Evolutionary conservation across 2,888 invertebrate genomes (phyloP).

Genomic region (Diogma glabrata): DNA sequence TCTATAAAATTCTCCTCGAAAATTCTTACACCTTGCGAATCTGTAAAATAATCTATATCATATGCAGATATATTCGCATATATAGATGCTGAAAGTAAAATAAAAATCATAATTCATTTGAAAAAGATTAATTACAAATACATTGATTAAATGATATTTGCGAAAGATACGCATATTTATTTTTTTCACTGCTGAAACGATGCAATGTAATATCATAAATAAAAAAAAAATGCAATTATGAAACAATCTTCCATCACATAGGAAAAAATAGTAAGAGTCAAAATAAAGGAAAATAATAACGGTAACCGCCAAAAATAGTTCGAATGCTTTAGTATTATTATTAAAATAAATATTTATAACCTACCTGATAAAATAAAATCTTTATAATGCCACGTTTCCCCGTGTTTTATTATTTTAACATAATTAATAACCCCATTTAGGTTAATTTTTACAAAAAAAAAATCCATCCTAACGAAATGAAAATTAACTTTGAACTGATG

Average conservation of each 20-base stretch:
- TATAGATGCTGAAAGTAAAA: neutral
- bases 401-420: neutral
- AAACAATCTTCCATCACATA: neutral
- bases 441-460: neutral
- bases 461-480: neutral
- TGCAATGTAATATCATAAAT: neutral
- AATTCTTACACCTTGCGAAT: neutral
- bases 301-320: neutral
- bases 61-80: neutral
- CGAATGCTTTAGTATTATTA: neutral
- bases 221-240: neutral
- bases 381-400: neutral
- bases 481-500: no score
- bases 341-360: neutral
- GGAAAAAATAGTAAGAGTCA: constrained; percentile 1
- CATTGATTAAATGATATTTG: neutral
- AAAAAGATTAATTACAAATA: neutral
- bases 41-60: neutral
- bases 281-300: constrained; percentile 1
- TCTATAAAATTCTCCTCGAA: neutral
- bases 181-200: neutral
- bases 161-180: neutral
- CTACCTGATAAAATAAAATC: neutral
- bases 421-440: neutral
- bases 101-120: neutral